Evolutionary conservation across 2,113 vertebrate species (phyloP).

Genomic region (Macroglossus sobrinus): DNA sequence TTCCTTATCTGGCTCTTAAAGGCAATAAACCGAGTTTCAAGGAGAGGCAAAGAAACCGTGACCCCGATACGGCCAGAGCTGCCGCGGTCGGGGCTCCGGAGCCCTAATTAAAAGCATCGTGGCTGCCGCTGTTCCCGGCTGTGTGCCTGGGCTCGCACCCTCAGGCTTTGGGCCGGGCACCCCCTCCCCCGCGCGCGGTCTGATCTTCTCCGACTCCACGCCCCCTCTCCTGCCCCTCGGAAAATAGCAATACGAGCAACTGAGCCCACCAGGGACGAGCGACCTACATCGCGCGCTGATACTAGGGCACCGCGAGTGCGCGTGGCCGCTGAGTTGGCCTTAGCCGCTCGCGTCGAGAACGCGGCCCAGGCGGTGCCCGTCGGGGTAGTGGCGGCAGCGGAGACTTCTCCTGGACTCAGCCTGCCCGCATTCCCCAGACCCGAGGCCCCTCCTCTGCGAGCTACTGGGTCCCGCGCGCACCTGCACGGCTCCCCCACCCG

Average conservation of each 20-base stretch:
- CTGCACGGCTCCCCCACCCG: accelerated
- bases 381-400: not conserved
- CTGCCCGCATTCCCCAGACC: not conserved
- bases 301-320: conserved; percentile 65
- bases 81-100: conserved; percentile 76
- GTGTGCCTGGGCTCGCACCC: conserved; percentile 53
- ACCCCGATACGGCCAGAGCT: conserved; percentile 79
- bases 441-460: not conserved
- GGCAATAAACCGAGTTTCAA: conserved; percentile 84
- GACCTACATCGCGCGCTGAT: conserved; percentile 73
- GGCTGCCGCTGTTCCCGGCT: conserved; percentile 74
- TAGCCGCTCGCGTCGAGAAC: not conserved
- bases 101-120: conserved; percentile 79
- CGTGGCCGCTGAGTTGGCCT: conserved; percentile 20
- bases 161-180: not conserved
- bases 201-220: not conserved
- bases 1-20: conserved; percentile 88
- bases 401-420: not conserved
- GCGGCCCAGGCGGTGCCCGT: not conserved
- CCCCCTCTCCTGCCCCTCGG: conserved; percentile 18
- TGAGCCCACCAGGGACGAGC: conserved; percentile 68
- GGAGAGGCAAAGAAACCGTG: conserved; percentile 79
- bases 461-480: not conserved
- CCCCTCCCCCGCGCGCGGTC: not conserved
- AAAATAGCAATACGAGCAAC: conserved; percentile 48